Percentiles rank a stretch among this genome's conserved stretches.
Conservation (phyloP, 2,113 vertebrate species). For the Motacilla tschutschensis region DNA sequence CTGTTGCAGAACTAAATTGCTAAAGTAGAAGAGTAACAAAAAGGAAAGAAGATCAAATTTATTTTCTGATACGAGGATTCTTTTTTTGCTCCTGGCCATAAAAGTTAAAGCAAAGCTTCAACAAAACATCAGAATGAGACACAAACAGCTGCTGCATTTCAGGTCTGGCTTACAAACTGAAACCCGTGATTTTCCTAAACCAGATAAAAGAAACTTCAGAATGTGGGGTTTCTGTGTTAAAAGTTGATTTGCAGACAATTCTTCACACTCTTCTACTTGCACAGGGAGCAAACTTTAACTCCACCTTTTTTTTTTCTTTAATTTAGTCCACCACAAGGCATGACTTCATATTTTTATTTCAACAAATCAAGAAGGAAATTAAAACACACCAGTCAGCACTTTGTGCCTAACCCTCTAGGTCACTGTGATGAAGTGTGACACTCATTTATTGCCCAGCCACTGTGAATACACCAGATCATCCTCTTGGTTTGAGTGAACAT, state of each 20-base stretch:
- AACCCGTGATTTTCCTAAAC: constrained; percentile 13
- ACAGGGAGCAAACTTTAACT: neutral
- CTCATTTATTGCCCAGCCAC: neutral
- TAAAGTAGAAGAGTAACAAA: constrained; percentile 21
- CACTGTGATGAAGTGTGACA: neutral
- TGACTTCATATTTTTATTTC: neutral
- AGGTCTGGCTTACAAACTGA: neutral
- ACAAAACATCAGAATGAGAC: constrained; percentile 15
- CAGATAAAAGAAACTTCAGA: constrained; percentile 34
- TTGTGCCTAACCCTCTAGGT: neutral
- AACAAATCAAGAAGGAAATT: neutral
- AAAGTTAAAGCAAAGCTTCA: constrained; percentile 43
- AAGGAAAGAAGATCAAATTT: constrained; percentile 45
- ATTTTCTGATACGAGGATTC: constrained; percentile 39
- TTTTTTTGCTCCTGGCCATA: constrained; percentile 15
- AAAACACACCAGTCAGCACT: neutral
- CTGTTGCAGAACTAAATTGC: neutral
- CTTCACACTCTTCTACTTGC: neutral
- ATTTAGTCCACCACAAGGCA: constrained; percentile 16
- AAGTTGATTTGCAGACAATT: constrained; percentile 41
- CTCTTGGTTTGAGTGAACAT: rapidly evolving
- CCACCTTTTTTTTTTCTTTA: constrained; percentile 12
- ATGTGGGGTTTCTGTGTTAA: constrained; percentile 38
- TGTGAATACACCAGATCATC: neutral
- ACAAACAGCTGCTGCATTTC: constrained; percentile 1